Percentiles rank a stretch among this genome's conserved stretches.
Conservation (phyloP, 2,888 invertebrate species). For the Melanophora roralis region DNA sequence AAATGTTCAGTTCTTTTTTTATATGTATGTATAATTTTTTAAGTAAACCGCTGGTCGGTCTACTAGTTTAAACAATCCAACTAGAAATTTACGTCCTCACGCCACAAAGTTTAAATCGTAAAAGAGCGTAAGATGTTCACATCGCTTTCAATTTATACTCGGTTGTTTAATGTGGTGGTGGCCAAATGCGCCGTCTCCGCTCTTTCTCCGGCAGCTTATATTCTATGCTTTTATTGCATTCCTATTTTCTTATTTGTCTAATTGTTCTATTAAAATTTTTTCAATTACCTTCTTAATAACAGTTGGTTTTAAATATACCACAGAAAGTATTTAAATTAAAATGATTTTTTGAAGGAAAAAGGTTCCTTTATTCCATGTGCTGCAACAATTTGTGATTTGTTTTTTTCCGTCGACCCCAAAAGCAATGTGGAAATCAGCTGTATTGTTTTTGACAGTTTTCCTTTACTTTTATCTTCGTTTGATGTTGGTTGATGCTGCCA, state of each 20-base stretch:
- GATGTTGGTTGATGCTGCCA: neutral
- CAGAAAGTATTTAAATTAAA: neutral
- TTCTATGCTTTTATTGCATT: neutral
- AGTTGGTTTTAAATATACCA: neutral
- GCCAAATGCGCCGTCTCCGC: slow-evolving; percentile 55
- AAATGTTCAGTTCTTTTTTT: slow-evolving; percentile 10
- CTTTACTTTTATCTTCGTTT: slow-evolving; percentile 2
- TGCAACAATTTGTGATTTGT: slow-evolving; percentile 45
- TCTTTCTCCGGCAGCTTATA: slow-evolving; percentile 2
- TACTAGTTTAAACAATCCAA: slow-evolving; percentile 54
- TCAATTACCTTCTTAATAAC: slow-evolving; percentile 33
- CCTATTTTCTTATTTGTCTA: neutral
- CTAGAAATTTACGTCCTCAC: slow-evolving; percentile 67
- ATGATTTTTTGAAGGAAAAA: neutral
- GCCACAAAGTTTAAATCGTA: slow-evolving; percentile 68
- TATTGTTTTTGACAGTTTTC: slow-evolving; percentile 11
- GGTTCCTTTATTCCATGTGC: slow-evolving; percentile 41
- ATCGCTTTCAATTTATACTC: slow-evolving; percentile 58
- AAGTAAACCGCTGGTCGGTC: slow-evolving; percentile 30
- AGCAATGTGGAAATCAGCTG: slow-evolving; percentile 57
- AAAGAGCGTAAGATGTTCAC: slow-evolving; percentile 69
- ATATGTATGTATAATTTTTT: slow-evolving; percentile 28
- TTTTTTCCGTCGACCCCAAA: slow-evolving; percentile 35
- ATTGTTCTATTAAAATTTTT: neutral
- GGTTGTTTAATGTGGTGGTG: neutral